Conservation (phyloP, 2,888 invertebrate species). For the Ernsta delagoae region DNA sequence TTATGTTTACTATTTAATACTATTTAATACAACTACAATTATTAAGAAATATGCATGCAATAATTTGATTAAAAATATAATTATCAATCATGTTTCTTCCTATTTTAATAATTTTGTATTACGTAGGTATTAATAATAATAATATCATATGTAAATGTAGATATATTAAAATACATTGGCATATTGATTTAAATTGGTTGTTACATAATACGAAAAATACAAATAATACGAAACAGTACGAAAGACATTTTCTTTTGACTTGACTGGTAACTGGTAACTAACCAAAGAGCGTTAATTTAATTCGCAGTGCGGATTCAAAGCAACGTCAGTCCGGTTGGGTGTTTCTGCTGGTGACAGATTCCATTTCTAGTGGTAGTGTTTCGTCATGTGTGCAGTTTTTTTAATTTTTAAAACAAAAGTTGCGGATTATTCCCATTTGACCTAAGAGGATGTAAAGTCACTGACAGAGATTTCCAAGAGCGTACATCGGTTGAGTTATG, state of each 20-base stretch:
- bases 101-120: too few species aligned
- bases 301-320: conserved; percentile 22
- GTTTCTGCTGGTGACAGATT: conserved; percentile 28
- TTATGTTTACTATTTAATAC: too few species aligned
- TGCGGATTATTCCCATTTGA: conserved; percentile 2
- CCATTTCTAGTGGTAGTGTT: conserved; percentile 20
- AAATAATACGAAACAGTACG: not conserved
- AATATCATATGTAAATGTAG: too few species aligned
- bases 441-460: not conserved
- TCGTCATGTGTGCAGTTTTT: conserved; percentile 12
- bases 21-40: too few species aligned
- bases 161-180: too few species aligned
- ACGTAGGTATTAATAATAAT: too few species aligned
- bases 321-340: conserved; percentile 13
- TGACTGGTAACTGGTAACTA: conserved; percentile 1
- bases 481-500: not conserved
- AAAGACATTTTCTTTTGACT: conserved; percentile 4
- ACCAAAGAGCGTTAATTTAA: conserved; percentile 24
- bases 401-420: not conserved
- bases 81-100: too few species aligned
- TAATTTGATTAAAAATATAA: too few species aligned
- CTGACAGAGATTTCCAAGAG: not conserved
- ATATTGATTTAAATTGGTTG: too few species aligned
- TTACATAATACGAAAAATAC: too few species aligned
- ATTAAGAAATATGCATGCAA: too few species aligned